These are phyloP conservation scores for Leptoteleia sp. DNA, from an alignment of 1,140 invertebrate species.

Conservation along the genomic window DNA sequence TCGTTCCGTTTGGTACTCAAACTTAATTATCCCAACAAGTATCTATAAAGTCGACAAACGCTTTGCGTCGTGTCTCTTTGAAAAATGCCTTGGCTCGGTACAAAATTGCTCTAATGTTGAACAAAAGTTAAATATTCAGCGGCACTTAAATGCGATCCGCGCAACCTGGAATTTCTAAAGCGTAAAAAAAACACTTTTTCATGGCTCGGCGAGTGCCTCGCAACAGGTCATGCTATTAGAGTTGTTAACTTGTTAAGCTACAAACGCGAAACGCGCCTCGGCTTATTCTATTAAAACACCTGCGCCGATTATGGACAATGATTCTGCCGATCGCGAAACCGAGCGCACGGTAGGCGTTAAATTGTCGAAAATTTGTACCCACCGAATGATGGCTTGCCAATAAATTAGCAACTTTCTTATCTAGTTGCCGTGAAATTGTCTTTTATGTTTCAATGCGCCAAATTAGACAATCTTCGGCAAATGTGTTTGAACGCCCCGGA, in stretches of 20 bases:
- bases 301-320: conserved; percentile 46
- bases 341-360: conserved; percentile 38
- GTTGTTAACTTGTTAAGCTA: conserved; percentile 60
- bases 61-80: conserved; percentile 56
- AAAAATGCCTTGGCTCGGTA: conserved; percentile 55
- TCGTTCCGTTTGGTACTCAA: conserved; percentile 58
- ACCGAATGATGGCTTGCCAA: background rate
- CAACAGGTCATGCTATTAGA: conserved; percentile 54
- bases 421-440: too few relatives aligned
- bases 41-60: conserved; percentile 66
- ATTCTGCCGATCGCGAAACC: conserved; percentile 38
- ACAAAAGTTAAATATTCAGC: conserved; percentile 64
- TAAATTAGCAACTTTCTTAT: background rate
- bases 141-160: conserved; percentile 56
- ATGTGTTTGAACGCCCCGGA: too few relatives aligned
- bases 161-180: conserved; percentile 57
- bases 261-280: conserved; percentile 41
- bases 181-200: conserved; percentile 59
- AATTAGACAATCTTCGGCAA: too few relatives aligned
- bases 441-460: too few relatives aligned
- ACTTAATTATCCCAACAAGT: conserved; percentile 64
- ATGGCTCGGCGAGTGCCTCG: conserved; percentile 54
- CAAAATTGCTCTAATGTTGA: conserved; percentile 57
- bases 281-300: conserved; percentile 58
- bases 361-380: conserved; percentile 15